A percentile compares a stretch with the other conserved stretches of the same genome.
Conservation (phyloP, 2,888 invertebrate genomes). For the Patella ulyssiponensis region DNA sequence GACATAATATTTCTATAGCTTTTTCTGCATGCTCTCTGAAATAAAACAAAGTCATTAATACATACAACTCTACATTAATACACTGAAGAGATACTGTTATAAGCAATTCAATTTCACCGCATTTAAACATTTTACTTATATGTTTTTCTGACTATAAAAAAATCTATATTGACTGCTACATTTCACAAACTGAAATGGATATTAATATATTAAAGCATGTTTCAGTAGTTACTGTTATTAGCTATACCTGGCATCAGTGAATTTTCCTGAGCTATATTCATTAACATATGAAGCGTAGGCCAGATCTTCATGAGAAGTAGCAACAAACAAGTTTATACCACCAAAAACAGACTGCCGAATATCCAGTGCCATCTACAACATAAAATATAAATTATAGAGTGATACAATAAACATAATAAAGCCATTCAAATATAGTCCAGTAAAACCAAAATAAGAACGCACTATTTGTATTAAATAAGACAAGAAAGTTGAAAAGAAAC, state of each 20-base stretch:
- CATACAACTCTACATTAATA: background rate
- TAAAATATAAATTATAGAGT: background rate
- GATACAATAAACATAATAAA: too few relatives aligned
- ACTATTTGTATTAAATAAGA: too few relatives aligned
- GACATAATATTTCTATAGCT: slow-evolving; percentile 86
- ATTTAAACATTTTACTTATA: background rate
- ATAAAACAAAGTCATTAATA: slow-evolving; percentile 26
- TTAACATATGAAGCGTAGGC: slow-evolving; percentile 94
- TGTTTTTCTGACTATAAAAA: background rate
- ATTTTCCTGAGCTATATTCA: slow-evolving; percentile 91
- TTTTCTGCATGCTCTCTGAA: slow-evolving; percentile 84
- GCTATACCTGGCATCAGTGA: slow-evolving; percentile 81
- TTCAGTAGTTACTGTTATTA: background rate
- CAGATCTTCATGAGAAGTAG: slow-evolving; percentile 90
- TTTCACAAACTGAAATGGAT: background rate
- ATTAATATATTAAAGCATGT: background rate
- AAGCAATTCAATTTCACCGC: background rate
- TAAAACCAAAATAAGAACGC: too few relatives aligned
- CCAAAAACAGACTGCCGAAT: slow-evolving; percentile 86
- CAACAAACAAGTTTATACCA: slow-evolving; percentile 88
- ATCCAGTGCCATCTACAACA: slow-evolving; percentile 75
- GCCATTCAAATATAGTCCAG: too few relatives aligned
- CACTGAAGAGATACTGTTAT: background rate
- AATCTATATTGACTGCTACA: background rate
- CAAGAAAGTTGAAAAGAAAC: too few relatives aligned